Evolutionary conservation across 2,888 invertebrate species (phyloP).

Genomic region (Enoplolaimus lenunculus): DNA sequence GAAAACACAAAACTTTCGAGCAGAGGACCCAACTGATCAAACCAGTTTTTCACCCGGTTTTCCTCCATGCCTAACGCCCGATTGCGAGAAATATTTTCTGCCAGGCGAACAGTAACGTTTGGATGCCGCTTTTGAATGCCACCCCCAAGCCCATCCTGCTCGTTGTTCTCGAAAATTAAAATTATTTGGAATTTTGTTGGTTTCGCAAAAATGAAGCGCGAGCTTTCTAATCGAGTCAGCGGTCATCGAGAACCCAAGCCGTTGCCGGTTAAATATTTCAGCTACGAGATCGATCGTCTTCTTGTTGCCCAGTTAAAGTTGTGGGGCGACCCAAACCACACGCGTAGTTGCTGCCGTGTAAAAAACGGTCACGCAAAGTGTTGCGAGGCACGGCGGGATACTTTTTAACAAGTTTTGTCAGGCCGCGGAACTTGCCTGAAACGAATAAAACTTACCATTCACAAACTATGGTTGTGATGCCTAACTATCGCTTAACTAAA

Average conservation of each 20-base stretch:
- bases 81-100: slow-evolving; percentile 2
- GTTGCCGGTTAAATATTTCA: not conserved
- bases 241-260: not conserved
- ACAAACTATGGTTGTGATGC: no score
- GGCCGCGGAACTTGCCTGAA: not conserved
- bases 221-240: not conserved
- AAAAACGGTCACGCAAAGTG: not conserved
- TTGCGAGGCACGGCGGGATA: not conserved
- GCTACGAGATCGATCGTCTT: not conserved
- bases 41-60: not conserved
- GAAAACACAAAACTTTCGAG: not conserved
- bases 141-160: not conserved
- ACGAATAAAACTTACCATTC: no score
- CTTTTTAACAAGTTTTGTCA: not conserved
- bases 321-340: not conserved
- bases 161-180: not conserved
- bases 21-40: not conserved
- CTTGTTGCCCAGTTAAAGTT: not conserved
- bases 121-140: not conserved
- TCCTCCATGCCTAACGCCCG: not conserved
- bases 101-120: not conserved
- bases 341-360: not conserved
- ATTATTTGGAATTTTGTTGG: not conserved
- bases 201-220: not conserved
- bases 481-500: no score